A percentile compares a stretch with the other conserved stretches of the same genome.
Evolutionary conservation across 1,140 invertebrate genomes (phyloP).

Genomic region (Scaptomyza hsui): DNA sequence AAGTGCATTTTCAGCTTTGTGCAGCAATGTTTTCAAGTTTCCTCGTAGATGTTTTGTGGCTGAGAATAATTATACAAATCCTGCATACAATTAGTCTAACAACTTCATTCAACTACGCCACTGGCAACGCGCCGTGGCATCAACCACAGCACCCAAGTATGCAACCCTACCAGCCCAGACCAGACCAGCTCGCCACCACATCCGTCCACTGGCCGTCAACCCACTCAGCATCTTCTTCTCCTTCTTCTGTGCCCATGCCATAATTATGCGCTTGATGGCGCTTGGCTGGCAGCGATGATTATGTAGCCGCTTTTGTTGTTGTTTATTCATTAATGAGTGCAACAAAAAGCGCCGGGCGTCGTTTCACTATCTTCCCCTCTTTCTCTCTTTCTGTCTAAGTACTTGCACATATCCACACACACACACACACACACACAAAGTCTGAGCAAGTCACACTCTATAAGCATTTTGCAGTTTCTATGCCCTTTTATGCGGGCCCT

Average conservation of each 20-base stretch:
- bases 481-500: slow-evolving; percentile 73
- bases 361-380: neutral
- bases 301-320: slow-evolving; percentile 65
- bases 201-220: slow-evolving; percentile 16
- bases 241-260: slow-evolving; percentile 35
- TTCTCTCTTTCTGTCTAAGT: neutral
- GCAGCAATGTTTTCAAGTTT: neutral
- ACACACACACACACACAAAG: slow-evolving; percentile 30
- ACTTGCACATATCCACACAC: slow-evolving; percentile 22
- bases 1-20: neutral
- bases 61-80: slow-evolving; percentile 17
- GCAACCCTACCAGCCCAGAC: slow-evolving; percentile 16
- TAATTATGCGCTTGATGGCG: slow-evolving; percentile 79
- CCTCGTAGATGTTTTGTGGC: slow-evolving; percentile 2
- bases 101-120: slow-evolving; percentile 26
- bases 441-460: slow-evolving; percentile 27
- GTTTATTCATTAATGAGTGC: slow-evolving; percentile 81
- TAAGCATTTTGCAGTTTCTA: slow-evolving; percentile 56
- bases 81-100: slow-evolving; percentile 23
- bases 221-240: slow-evolving; percentile 1
- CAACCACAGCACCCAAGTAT: slow-evolving; percentile 29
- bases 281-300: slow-evolving; percentile 74
- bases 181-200: slow-evolving; percentile 44
- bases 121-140: slow-evolving; percentile 29
- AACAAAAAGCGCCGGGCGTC: slow-evolving; percentile 66